Conservation (phyloP, 2,113 vertebrate genomes). For the Microtus pennsylvanicus region DNA sequence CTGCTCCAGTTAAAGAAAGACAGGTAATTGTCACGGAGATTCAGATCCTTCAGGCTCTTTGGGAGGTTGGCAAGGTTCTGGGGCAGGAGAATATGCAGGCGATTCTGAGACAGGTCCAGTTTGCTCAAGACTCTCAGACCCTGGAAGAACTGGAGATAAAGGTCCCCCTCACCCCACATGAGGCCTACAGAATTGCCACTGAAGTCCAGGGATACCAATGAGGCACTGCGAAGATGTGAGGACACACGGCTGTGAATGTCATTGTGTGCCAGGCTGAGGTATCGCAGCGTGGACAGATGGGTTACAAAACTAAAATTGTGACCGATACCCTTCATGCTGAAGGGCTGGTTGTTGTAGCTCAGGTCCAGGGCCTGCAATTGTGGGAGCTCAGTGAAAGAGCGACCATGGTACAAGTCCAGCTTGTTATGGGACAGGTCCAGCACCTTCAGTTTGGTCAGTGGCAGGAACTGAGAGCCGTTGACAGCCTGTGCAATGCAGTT, state of each 20-base stretch:
- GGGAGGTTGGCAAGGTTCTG: slow-evolving; percentile 65
- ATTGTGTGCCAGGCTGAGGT: slow-evolving; percentile 80
- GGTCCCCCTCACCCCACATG: slow-evolving; percentile 77
- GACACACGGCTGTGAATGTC: slow-evolving; percentile 72
- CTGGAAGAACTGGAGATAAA: slow-evolving; percentile 80
- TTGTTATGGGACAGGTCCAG: slow-evolving; percentile 83
- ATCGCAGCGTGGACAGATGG: slow-evolving; percentile 1
- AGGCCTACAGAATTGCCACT: slow-evolving; percentile 69
- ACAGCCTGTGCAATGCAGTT: slow-evolving; percentile 76
- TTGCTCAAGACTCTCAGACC: slow-evolving; percentile 26
- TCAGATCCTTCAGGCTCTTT: slow-evolving; percentile 50
- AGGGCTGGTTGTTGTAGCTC: slow-evolving; percentile 81
- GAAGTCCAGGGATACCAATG: slow-evolving; percentile 71
- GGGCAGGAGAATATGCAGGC: slow-evolving; percentile 60
- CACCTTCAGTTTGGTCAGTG: slow-evolving; percentile 55
- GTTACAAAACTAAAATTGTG: slow-evolving; percentile 79
- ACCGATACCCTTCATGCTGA: slow-evolving; percentile 80
- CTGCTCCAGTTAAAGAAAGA: slow-evolving; percentile 81
- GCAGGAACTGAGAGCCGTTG: slow-evolving; percentile 75
- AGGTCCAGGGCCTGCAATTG: slow-evolving; percentile 74
- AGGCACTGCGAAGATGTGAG: slow-evolving; percentile 64
- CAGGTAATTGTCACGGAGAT: slow-evolving; percentile 69
- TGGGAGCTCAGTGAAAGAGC: slow-evolving; percentile 72
- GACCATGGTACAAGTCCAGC: slow-evolving; percentile 75
- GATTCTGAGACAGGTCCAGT: slow-evolving; percentile 81